Base-by-base conservation (phyloP, 2,797 vertebrate genomes). In the Sparus aurata region DNA sequence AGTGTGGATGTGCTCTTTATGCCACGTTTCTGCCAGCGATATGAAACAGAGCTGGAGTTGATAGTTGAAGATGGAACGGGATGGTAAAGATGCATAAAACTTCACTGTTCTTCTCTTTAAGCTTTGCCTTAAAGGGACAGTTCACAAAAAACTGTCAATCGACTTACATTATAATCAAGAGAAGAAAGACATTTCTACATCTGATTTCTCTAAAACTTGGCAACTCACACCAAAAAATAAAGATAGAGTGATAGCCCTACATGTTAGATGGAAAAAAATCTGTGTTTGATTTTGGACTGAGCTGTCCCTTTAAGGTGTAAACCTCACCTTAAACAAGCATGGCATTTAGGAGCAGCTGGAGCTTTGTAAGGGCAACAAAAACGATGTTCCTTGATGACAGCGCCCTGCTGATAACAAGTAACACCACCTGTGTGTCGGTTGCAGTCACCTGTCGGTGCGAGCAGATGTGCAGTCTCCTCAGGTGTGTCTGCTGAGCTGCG, bases 401-500 rank as follows among this genome's bases (percentile, higher is more conserved):
- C 34, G 18, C 49, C 53, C 46, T 13, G 49, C 13, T 65, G 64
- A 50, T 66, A 59, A 75, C 17, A 41, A 22, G 46, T 63, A 30
- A 47, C 69, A 23, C 72, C 4, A 20, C 63, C 34, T 73, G 65
- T 79, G 64, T 80, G 46, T 74, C 62, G 5, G 86, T 83, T 84
- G 50, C 92, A 99, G 98, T 90, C 93, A 96, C 82, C 88, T 99
- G 75, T 95, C 91, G 27, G 93, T 98, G 71, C 95, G 91, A 73
- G 97, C 96, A 12, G 96, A 97, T 73, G 94, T 99, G 13, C 97
- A 97, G 93, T 88, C 89, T 58, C 96, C 97, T 47, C 93, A 91
- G 2, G 95, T 87, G 0, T 98, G 97, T 85, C 94, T 99, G 71
- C 85, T 96, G 50, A 94, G 83, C 83, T 96, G 95, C 85, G 83